phyloP scores from a whole-genome alignment of 2,888 invertebrate genomes.

The Erynnis tages region DNA sequence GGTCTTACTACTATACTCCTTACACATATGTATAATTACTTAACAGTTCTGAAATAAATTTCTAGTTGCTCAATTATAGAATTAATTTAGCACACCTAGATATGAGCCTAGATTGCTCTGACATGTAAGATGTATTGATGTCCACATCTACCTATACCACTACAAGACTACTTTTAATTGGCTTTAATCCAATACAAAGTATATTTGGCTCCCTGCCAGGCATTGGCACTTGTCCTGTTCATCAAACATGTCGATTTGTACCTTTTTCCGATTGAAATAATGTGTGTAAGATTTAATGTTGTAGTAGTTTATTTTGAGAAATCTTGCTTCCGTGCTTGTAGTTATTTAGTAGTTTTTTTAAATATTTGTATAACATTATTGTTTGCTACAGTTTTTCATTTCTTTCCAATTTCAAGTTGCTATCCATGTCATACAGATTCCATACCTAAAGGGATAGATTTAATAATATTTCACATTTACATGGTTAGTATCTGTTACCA shows the following conservation, averaged over 20 bases:
- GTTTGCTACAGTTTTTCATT: too few relatives aligned
- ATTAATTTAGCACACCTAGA: constrained; percentile 67
- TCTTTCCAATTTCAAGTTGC: too few relatives aligned
- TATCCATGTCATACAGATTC: too few relatives aligned
- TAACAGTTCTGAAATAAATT: not conserved
- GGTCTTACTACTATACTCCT: too few relatives aligned
- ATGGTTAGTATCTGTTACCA: too few relatives aligned
- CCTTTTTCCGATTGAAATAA: constrained; percentile 69
- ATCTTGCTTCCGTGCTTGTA: constrained; percentile 11
- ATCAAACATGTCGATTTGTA: constrained; percentile 76
- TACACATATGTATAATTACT: not conserved
- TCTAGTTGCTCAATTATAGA: constrained; percentile 42
- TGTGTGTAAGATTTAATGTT: constrained; percentile 36
- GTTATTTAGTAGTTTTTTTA: constrained; percentile 6
- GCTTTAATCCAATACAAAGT: constrained; percentile 80
- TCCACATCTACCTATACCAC: constrained; percentile 52
- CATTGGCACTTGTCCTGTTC: constrained; percentile 72
- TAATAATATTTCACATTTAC: too few relatives aligned
- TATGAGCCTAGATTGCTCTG: constrained; percentile 59
- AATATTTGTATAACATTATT: not conserved
- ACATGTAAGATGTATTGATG: constrained; percentile 70
- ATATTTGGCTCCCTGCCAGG: constrained; percentile 70
- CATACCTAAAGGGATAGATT: too few relatives aligned
- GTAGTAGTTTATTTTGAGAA: constrained; percentile 18
- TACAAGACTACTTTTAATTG: constrained; percentile 75